Evolutionary conservation across 2,888 invertebrate genomes (phyloP).

Genomic region (Petrolisthes cinctipes): DNA sequence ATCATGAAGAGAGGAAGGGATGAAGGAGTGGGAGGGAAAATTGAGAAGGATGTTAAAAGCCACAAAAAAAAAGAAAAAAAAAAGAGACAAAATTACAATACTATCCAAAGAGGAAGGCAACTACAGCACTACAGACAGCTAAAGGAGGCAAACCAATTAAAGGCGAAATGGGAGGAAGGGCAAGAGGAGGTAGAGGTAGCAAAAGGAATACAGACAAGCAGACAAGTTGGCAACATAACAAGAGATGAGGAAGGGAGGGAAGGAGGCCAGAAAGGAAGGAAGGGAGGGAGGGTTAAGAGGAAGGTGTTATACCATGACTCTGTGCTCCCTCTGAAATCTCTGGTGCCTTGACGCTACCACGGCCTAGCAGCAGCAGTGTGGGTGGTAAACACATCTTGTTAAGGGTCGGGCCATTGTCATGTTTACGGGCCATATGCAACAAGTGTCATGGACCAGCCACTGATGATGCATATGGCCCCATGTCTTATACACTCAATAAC

Average conservation of each 20-base stretch:
- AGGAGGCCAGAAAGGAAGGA: neutral
- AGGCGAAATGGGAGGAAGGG: neutral
- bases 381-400: neutral
- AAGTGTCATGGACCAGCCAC: too few relatives aligned
- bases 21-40: too few relatives aligned
- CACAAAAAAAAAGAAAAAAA: neutral
- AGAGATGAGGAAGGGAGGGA: neutral
- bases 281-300: neutral
- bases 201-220: neutral
- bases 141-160: neutral
- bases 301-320: constrained; percentile 39
- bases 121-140: neutral
- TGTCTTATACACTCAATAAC: too few relatives aligned
- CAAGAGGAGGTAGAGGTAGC: neutral
- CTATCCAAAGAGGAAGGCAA: neutral
- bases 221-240: neutral
- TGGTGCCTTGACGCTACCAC: constrained; percentile 50
- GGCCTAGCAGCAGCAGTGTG: constrained; percentile 43
- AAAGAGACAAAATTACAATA: neutral
- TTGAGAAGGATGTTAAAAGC: neutral
- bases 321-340: constrained; percentile 36
- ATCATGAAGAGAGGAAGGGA: too few relatives aligned
- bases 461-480: too few relatives aligned
- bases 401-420: neutral
- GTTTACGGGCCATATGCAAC: too few relatives aligned